Base-by-base conservation (phyloP, 2,113 vertebrate genomes). In the Sinocyclocheilus anophthalmus region DNA sequence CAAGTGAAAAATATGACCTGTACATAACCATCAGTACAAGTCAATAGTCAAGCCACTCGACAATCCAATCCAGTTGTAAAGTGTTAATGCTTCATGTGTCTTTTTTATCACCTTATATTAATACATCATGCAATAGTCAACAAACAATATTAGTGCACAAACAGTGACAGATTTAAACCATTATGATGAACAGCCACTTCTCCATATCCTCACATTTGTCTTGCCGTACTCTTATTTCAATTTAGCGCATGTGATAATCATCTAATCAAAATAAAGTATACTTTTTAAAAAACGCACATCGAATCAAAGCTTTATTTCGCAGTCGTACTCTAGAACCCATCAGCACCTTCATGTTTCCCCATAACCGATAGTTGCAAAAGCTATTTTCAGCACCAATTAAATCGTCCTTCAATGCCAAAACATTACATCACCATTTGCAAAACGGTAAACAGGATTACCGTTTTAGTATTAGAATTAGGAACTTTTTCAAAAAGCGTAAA, bases 261-360 rank as follows among this genome's bases (percentile, higher is more conserved):
- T 45, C 39, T 16, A 76, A 75, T 75, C n/a, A 45, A 61, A 84
- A 80, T 48, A 87, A 63, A 80, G 42, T 37, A 77, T 80, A 61
- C 65, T 84, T 80, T 87, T 20, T 22, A 39, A 4, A 39, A 70
- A 11, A 5, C 9, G 16, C 18, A 39, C 18, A 37, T 20, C 16
- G 37, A 33, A 33, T 70, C 33, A 70, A 20, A 20, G 30, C 33
- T 72, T 72, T 72, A 22, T 39, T 39, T 39, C 0, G 33, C 69
- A 14, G 18, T 22, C 57, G 3, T 22, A 22, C 18, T 59, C 20
- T 9, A 59, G 57, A 22, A 59, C 57, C 73, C 81, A 72, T 39
- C 69, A 3, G 16, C 30, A 39, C 16, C 30, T 39, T 72, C 33
- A 20, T 72, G 24, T 65, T 65, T 65, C n/a, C 63, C 12, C n/a